phyloP scores from a whole-genome alignment of 2,888 invertebrate species.

The Tinea semifulvella region DNA sequence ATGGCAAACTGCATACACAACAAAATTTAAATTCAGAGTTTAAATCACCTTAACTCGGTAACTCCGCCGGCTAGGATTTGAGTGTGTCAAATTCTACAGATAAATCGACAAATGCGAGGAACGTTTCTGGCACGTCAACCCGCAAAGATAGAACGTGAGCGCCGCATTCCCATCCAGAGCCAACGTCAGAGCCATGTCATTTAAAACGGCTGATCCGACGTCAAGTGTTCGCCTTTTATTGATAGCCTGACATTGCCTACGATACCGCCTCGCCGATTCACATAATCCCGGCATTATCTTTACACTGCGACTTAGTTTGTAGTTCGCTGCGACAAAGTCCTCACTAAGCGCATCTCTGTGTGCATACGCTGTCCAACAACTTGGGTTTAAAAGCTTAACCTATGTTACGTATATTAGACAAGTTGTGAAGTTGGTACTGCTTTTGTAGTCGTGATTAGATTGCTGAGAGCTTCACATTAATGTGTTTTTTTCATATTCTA shows the following conservation, averaged over 20 bases:
- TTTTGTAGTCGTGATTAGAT: too few species aligned
- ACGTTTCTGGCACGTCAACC: background rate
- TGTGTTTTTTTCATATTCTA: too few species aligned
- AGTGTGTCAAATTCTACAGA: background rate
- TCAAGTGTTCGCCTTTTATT: slow-evolving; percentile 12
- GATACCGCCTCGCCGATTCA: slow-evolving; percentile 7
- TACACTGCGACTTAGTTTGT: slow-evolving; percentile 11
- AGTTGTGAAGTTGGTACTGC: too few species aligned
- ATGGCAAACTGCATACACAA: too few species aligned
- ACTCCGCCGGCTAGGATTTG: background rate
- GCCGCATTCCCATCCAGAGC: background rate
- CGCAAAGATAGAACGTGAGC: slow-evolving; percentile 3
- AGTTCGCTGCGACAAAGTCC: background rate
- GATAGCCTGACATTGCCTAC: slow-evolving; percentile 9
- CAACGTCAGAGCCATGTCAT: slow-evolving; percentile 26
- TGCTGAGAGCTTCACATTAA: too few species aligned
- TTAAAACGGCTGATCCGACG: slow-evolving; percentile 37
- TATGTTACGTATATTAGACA: too few species aligned
- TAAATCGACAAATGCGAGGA: background rate
- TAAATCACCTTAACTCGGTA: too few species aligned
- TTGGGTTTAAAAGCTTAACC: background rate
- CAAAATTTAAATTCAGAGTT: too few species aligned
- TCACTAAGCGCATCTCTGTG: background rate
- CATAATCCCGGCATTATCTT: slow-evolving; percentile 13
- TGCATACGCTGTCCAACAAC: background rate